Evolutionary conservation across 2,888 invertebrate genomes (phyloP), one percentile per base, ranked within the genome.

Genomic region (Macrophya alboannulata): DNA sequence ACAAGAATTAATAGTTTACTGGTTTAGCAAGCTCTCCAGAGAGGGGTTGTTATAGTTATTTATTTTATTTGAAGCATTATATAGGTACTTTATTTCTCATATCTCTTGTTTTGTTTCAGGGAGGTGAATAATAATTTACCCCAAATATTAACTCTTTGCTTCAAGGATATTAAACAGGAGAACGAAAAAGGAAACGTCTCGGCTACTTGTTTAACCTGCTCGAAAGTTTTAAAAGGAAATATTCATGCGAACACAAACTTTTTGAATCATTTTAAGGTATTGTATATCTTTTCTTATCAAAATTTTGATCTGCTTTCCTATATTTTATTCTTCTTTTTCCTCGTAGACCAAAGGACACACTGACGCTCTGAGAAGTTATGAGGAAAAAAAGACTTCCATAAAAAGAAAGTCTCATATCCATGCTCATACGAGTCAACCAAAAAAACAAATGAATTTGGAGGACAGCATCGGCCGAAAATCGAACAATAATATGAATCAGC

Each of bases 221-320:
- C 62, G 21, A 62, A 62, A 62, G 62, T 62, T 62, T 21, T 21
- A 62, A 62, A 62, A 25, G 62, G 62, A 21, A 62, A 25, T 62
- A 25, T 62, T 62, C n/a, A n/a, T 62, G n/a, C 62, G n/a, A 62
- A n/a, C 25, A 62, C 62, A 62, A 62, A 62, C 25, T 62, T 62
- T 25, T 25, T 62, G 62, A 62, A 62, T n/a, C 62, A 62, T 62
- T 62, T 62, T n/a, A 62, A 62, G 62, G 62, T 62, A 62, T 25
- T 62, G 62, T 62, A 8, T 62, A 62, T 25, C 25, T 62, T 21
- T 15, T 62, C 25, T 62, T 62, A 62, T 9, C 25, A 25, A 62
- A 62, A 21, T 62, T 62, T 62, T 21, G 62, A 62, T 62, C 25
- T 62, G 48, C 25, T 62, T 62, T 62, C 25, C 25, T 21, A 62